Evolutionary conservation across 2,888 invertebrate species (phyloP), one percentile per base, ranked within the genome.

Genomic region (Netelia fuscicornis): DNA sequence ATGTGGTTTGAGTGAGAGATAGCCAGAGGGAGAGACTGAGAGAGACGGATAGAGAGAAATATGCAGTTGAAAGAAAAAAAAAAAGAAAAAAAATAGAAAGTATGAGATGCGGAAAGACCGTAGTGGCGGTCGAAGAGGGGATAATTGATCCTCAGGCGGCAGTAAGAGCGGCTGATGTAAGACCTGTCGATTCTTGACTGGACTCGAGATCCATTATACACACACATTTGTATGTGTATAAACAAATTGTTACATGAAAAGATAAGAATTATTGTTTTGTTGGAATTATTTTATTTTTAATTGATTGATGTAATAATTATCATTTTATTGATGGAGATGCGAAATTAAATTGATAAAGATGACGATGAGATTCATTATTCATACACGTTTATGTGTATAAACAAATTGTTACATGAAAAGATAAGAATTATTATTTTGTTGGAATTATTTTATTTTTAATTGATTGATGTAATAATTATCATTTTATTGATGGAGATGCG

Each of bases 81-180:
- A 52, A 62, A 10, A 30, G 67, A 74, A 78, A 81, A 79, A 79
- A 70, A 67, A 65, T 44, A 83, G 74, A 81, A 74, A 76, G 80
- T 78, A 85, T n/a, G 74, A 85, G 78, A 81, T 60, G 70, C 78
- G 81, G 84, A 85, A 82, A 85, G 85, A 62, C 79, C 70, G 75
- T 67, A 68, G 58, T 62, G 23, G 77, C 56, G 62, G 67, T 42
- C 17, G 20, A 23, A 84, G 85, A 74, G 82, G 87, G 86, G 86
- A 86, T 88, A 88, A 88, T 88, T 85, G 85, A 84, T 74, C 83
- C 48, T 72, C 72, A 77, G 81, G 80, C 81, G 72, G 71, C 79
- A 76, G 79, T 84, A 81, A 78, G 84, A 86, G 75, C 71, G 86
- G 81, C 81, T 86, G 85, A 87, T 81, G 83, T 84, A 85, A 86